These are phyloP conservation scores for Mythimna albipuncta DNA, from an alignment of 2,888 invertebrate species.

Conservation along the genomic window DNA sequence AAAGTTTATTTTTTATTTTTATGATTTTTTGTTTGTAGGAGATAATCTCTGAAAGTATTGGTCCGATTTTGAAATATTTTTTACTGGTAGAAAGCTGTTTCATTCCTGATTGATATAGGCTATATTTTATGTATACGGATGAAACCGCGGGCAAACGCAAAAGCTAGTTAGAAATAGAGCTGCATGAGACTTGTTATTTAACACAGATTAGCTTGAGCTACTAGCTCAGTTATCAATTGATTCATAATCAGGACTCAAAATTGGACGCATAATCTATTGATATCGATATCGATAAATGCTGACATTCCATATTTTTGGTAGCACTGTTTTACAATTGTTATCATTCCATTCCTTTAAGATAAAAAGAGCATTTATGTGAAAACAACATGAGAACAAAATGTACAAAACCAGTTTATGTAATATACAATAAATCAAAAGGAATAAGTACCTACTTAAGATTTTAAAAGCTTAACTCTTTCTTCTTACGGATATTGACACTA, in stretches of 20 bases:
- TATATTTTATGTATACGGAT: no score
- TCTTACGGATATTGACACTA: constrained; percentile 21
- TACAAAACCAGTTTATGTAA: neutral
- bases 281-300: constrained; percentile 20
- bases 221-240: neutral
- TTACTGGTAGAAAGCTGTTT: no score
- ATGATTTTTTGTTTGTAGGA: no score
- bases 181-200: neutral
- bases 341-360: no score
- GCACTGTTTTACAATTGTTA: neutral
- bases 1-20: no score
- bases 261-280: neutral
- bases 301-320: neutral
- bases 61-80: no score
- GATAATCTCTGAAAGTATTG: no score
- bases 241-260: neutral
- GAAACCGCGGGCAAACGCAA: no score
- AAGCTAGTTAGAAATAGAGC: constrained; percentile 11
- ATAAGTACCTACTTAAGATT: neutral
- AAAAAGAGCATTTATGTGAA: no score
- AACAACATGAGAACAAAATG: neutral
- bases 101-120: no score
- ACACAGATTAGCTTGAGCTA: neutral
- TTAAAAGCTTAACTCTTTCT: constrained; percentile 7
- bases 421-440: neutral